Percentiles rank a stretch among this genome's conserved stretches.
Conservation (phyloP, 2,113 vertebrate species). For the Mobula birostris region DNA sequence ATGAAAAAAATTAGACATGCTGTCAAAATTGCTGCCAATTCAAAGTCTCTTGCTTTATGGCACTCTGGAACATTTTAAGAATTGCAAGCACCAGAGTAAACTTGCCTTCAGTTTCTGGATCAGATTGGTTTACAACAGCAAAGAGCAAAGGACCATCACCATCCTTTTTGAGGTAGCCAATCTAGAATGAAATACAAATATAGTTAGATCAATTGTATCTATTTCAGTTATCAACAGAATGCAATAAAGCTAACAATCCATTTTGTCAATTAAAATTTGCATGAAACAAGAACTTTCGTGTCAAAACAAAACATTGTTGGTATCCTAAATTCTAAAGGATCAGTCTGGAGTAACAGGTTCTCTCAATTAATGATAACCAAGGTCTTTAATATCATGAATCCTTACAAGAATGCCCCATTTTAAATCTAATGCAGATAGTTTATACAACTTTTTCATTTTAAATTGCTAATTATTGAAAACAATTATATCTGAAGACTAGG, state of each 20-base stretch:
- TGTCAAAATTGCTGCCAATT: not conserved
- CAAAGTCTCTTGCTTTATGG: not conserved
- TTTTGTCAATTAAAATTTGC: not conserved
- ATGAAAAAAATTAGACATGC: not conserved
- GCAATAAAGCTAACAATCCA: not conserved
- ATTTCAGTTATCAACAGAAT: not conserved
- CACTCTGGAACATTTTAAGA: not conserved
- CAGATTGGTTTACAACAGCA: slow-evolving; percentile 80
- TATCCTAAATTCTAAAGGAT: not conserved
- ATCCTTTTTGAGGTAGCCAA: slow-evolving; percentile 84
- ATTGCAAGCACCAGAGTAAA: not conserved
- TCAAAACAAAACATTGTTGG: not conserved
- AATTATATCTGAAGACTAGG: not conserved
- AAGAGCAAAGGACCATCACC: slow-evolving; percentile 73
- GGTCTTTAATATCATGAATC: not conserved
- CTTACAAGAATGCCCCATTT: not conserved
- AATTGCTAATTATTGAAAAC: not conserved
- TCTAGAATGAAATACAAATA: slow-evolving; percentile 59
- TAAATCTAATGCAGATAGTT: not conserved
- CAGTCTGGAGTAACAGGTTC: not conserved
- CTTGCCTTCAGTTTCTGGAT: slow-evolving; percentile 83
- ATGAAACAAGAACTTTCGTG: not conserved
- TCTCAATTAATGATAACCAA: not conserved
- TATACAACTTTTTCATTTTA: not conserved
- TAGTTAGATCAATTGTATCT: not conserved